Evolutionary conservation across 2,797 vertebrate species (phyloP), one percentile per base, ranked within the genome.

Genomic region (Manis crassicaudata): DNA sequence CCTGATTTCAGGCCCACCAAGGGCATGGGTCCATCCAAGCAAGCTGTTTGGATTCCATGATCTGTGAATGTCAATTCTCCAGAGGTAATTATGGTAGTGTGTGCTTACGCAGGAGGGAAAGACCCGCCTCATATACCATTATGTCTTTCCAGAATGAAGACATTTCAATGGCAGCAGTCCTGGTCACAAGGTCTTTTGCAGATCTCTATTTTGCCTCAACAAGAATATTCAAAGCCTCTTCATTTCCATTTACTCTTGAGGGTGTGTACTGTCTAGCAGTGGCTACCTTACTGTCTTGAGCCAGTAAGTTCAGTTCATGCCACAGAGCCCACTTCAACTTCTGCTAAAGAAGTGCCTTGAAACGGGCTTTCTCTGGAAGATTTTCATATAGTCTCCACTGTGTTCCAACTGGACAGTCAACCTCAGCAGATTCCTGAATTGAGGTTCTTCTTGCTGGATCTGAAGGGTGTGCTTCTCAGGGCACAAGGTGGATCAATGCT

Each of bases 401-500:
- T 1, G 12, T 52, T 92, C 37, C 83, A 58, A 12, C 10, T 60
- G n/a, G 37, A 88, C 40, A 56, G 12, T 77, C 32, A 50, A 27
- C 40, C n/a, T 76, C 16, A 40, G 68, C 21, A 37, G 54, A 23
- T 68, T 35, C 18, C 27, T 25, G 2, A 50, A 18, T 27, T 46
- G 14, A 52, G 29, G 23, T 35, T 79, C n/a, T 68, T 6, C 27
- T 77, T 12, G 17, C 25, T n/a, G 58, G 40, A 50, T 35, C 72
- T 70, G 35, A 46, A 37, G 46, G 23, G 1, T 25, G 56, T 65
- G 29, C 7, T 43, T 73, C 72, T 29, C 14, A 50, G 52, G 43
- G 4, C 1, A 0, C 5, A 40, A 25, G 27, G 29, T 16, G 16
- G 9, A 32, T 16, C 0, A 23, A 10, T 23, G 6, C 23, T n/a